phyloP scores from a whole-genome alignment of 2,888 invertebrate species.

The Cephus nigrinus region DNA sequence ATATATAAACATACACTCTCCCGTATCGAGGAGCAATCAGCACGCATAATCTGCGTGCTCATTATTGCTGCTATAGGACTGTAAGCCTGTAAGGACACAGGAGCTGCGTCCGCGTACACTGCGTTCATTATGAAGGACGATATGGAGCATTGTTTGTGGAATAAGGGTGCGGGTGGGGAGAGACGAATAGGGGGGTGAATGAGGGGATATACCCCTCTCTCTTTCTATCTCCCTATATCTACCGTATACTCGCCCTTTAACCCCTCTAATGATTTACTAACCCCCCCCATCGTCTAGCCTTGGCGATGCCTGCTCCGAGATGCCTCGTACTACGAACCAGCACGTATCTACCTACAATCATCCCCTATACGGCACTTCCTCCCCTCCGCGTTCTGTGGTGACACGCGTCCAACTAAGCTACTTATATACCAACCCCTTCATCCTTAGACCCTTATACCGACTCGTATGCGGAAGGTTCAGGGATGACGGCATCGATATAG shows the following conservation, averaged over 20 bases:
- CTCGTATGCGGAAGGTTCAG: not conserved
- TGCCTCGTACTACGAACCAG: not conserved
- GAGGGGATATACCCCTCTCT: slow-evolving; percentile 19
- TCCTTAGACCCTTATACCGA: not conserved
- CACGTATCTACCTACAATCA: not conserved
- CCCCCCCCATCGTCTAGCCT: not conserved
- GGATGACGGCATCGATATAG: not conserved
- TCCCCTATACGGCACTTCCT: slow-evolving; percentile 12
- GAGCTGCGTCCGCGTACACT: slow-evolving; percentile 36
- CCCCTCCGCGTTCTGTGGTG: slow-evolving; percentile 31
- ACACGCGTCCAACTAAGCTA: slow-evolving; percentile 53
- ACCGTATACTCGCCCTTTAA: not conserved
- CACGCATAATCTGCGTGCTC: slow-evolving; percentile 66
- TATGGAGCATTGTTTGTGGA: slow-evolving; percentile 65
- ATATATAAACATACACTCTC: not conserved
- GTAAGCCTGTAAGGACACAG: slow-evolving; percentile 45
- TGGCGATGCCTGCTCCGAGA: not conserved
- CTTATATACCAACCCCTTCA: slow-evolving; percentile 37
- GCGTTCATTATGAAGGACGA: slow-evolving; percentile 64
- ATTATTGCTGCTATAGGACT: slow-evolving; percentile 58
- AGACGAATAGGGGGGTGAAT: not conserved
- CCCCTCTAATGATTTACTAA: slow-evolving; percentile 9
- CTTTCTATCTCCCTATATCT: slow-evolving; percentile 18
- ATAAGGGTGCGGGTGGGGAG: slow-evolving; percentile 54
- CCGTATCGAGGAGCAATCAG: slow-evolving; percentile 60